Base-by-base conservation (phyloP, 2,888 invertebrate species). In the Drosophila mettleri region DNA sequence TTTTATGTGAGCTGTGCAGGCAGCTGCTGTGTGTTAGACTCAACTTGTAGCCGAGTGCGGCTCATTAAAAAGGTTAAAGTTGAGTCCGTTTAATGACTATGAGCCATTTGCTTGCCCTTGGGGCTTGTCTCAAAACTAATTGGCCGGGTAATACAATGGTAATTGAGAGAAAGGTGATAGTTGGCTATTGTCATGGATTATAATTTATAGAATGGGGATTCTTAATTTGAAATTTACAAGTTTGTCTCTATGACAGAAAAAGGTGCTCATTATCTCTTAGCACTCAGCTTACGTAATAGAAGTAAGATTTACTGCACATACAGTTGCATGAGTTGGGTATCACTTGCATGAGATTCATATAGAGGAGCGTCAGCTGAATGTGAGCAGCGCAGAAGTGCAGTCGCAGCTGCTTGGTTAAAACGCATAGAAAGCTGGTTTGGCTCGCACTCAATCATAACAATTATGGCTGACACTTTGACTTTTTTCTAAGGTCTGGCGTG, bases 41-140 rank as follows among this genome's bases (percentile, higher is more conserved):
- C 52, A 34, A 58, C 60, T 69, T 61, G 65, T 49, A 68, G 63
- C 52, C 52, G 66, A 41, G 31, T 58, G 73, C 33, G 59, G 59
- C 66, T 63, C 82, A 86, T 84, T 86, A 86, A 85, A 84, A 81
- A 78, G 87, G 87, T 86, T 83, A 84, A 81, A 86, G 82, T 83
- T 86, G 79, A 84, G 79, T 61, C 65, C 68, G 43, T 59, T 80
- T 86, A 71, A 83, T 62, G 78, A 68, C 59, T 70, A 45, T 71
- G 61, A 55, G 61, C 51, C 60, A 46, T 49, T 38, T 52, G 31
- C 67, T 70, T 46, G 68, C 54, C 63, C 46, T 72, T 61, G 33
- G 22, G 58, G 67, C 64, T 59, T 51, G 49, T 27, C 59, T 54
- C 8, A 58, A 58, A 63, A 66, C 80, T 71, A 83, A 86, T 81